Evolutionary conservation across 1,140 invertebrate genomes (phyloP).

Genomic region (Atta colombica): DNA sequence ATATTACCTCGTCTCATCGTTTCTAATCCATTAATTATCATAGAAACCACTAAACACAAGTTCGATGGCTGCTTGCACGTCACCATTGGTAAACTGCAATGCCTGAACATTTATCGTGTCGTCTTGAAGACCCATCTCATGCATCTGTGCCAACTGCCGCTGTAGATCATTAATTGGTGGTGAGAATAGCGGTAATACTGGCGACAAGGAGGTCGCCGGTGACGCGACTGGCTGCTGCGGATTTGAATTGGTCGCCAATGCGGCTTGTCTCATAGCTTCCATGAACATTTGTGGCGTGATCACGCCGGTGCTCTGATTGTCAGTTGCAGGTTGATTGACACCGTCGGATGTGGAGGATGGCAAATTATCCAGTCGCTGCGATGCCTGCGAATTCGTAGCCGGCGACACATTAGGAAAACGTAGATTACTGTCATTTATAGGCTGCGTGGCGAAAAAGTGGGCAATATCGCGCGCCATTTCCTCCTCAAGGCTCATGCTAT

Average conservation of each 20-base stretch:
- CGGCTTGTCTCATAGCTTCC: constrained; percentile 88
- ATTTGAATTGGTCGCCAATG: constrained; percentile 79
- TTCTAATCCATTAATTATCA: constrained; percentile 77
- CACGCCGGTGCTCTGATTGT: constrained; percentile 78
- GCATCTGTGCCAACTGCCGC: constrained; percentile 93
- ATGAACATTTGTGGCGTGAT: constrained; percentile 88
- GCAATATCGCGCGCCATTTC: constrained; percentile 88
- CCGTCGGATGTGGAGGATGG: constrained; percentile 75
- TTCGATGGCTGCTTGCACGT: constrained; percentile 96
- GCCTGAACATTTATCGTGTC: constrained; percentile 94
- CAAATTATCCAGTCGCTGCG: constrained; percentile 83
- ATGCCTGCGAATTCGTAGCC: constrained; percentile 86
- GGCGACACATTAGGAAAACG: constrained; percentile 84
- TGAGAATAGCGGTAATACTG: constrained; percentile 68
- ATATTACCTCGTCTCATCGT: constrained; percentile 3
- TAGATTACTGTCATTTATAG: constrained; percentile 72
- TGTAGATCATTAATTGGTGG: constrained; percentile 78
- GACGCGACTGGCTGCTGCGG: constrained; percentile 63
- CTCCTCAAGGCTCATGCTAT: constrained; percentile 87
- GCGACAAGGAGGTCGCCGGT: constrained; percentile 60
- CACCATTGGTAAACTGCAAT: constrained; percentile 92
- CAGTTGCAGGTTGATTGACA: background rate
- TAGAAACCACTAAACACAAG: constrained; percentile 89
- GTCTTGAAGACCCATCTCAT: constrained; percentile 95
- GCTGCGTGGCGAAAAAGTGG: constrained; percentile 84